A percentile compares a stretch with the other conserved stretches of the same genome.
Evolutionary conservation across 2,113 vertebrate genomes (phyloP).

Genomic region (Coregonus clupeaformis): DNA sequence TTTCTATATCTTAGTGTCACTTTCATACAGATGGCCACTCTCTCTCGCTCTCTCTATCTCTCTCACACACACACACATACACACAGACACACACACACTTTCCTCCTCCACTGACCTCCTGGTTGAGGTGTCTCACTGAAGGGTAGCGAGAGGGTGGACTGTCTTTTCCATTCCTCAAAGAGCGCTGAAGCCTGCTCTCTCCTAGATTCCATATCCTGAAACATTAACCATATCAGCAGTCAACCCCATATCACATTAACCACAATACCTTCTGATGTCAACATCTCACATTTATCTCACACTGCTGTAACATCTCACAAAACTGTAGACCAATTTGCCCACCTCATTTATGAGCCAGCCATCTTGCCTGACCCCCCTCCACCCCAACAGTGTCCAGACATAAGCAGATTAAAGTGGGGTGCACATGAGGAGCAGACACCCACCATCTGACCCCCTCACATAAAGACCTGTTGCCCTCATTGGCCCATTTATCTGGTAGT

Average conservation of each 20-base stretch:
- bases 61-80: background rate
- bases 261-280: background rate
- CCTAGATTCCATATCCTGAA: conserved; percentile 69
- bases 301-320: background rate
- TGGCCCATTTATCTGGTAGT: too few species aligned
- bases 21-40: background rate
- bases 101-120: conserved; percentile 43
- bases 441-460: conserved; percentile 24
- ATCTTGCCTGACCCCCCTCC: background rate
- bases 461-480: background rate
- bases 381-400: conserved; percentile 42
- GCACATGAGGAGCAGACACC: conserved; percentile 9
- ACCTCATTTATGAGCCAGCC: background rate
- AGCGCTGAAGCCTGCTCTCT: conserved; percentile 65
- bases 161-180: conserved; percentile 55
- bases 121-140: conserved; percentile 40
- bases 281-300: background rate
- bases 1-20: background rate
- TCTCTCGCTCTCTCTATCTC: background rate
- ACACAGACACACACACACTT: conserved; percentile 4
- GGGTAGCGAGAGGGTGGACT: conserved; percentile 40
- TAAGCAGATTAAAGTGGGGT: conserved; percentile 66
- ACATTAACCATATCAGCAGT: conserved; percentile 2
- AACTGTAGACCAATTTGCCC: background rate
- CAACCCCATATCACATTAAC: conserved; percentile 1